phyloP scores from a whole-genome alignment of 2,113 vertebrate species.

The Dunckerocampus dactyliophorus region DNA sequence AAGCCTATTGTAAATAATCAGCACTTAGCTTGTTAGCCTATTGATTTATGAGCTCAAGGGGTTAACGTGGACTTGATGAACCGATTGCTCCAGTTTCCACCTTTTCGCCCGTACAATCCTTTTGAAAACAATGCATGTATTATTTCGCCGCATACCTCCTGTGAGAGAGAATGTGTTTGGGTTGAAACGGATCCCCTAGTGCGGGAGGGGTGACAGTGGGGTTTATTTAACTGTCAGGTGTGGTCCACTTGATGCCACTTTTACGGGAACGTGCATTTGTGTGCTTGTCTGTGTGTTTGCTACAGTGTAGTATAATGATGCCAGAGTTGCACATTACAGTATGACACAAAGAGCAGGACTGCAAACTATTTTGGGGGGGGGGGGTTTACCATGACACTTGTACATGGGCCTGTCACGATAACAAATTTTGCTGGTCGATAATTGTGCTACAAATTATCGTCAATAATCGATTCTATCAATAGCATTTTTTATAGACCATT shows the following conservation, averaged over 20 bases:
- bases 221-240: constrained; percentile 39
- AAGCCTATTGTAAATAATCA: constrained; percentile 44
- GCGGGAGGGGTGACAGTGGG: constrained; percentile 1
- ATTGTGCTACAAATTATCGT: too few relatives aligned
- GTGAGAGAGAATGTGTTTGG: constrained; percentile 35
- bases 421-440: too few relatives aligned
- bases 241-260: constrained; percentile 19
- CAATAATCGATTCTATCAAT: too few relatives aligned
- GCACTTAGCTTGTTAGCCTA: constrained; percentile 40
- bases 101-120: constrained; percentile 31
- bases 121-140: constrained; percentile 39
- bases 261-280: constrained; percentile 8
- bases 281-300: background rate
- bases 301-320: background rate
- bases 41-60: constrained; percentile 41
- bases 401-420: too few relatives aligned
- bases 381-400: too few relatives aligned
- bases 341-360: background rate
- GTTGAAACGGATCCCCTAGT: constrained; percentile 27
- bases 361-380: too few relatives aligned
- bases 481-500: too few relatives aligned
- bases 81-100: constrained; percentile 16
- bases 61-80: constrained; percentile 29
- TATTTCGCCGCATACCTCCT: constrained; percentile 37
- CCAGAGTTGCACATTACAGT: constrained; percentile 5